These are phyloP conservation scores for Euphonia xanthogaster DNA, from an alignment of 2,797 vertebrate species.

Conservation along the genomic window DNA sequence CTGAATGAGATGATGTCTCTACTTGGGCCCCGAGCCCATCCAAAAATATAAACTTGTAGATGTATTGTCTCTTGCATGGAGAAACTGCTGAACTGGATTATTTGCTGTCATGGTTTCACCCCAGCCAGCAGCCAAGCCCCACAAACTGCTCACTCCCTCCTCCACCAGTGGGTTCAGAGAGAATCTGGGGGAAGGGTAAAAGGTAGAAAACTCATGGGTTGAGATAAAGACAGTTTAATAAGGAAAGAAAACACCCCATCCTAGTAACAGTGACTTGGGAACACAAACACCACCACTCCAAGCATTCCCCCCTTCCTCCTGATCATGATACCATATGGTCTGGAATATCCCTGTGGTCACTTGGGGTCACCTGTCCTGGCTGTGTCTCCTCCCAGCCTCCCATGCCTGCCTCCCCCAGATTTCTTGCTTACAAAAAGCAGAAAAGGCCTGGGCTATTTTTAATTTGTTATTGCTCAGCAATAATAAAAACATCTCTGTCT, in stretches of 20 bases:
- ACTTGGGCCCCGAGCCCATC: background rate
- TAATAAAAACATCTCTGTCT: background rate
- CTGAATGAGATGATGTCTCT: background rate
- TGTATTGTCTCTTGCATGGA: rapidly evolving
- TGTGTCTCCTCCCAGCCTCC: background rate
- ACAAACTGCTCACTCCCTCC: background rate
- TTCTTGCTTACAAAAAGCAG: background rate
- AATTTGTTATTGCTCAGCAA: background rate
- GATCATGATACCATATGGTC: background rate
- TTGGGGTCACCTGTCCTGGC: background rate
- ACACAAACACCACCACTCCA: background rate
- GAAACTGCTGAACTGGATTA: background rate
- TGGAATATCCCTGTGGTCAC: background rate
- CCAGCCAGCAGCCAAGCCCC: background rate
- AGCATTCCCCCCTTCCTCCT: rapidly evolving
- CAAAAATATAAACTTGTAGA: background rate
- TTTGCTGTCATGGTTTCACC: background rate
- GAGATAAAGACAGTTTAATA: background rate
- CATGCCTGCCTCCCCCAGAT: rapidly evolving
- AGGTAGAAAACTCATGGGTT: background rate
- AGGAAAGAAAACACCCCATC: background rate
- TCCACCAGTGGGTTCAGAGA: rapidly evolving
- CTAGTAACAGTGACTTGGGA: background rate
- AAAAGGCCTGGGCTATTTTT: background rate
- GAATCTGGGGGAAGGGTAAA: background rate